phyloP scores from a whole-genome alignment of 1,140 invertebrate genomes.

The Spodoptera litura region DNA sequence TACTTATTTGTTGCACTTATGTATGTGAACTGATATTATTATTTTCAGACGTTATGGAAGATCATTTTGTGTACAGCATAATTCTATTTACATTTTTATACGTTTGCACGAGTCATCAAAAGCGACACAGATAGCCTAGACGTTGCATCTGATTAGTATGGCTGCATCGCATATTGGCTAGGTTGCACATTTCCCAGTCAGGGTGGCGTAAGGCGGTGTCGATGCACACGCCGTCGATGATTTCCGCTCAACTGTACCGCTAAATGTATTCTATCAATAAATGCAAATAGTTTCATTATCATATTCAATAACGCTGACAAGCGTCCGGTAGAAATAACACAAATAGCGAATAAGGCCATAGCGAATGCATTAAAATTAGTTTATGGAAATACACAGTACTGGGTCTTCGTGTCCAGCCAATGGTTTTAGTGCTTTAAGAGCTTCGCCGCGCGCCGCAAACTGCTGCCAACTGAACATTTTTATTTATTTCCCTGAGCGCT shows the following conservation, averaged over 20 bases:
- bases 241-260: constrained; percentile 40
- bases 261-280: constrained; percentile 38
- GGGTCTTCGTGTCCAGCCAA: neutral
- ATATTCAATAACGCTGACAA: constrained; percentile 48
- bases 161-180: constrained; percentile 1
- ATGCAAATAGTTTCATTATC: constrained; percentile 54
- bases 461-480: constrained; percentile 20
- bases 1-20: no score
- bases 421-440: constrained; percentile 17
- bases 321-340: constrained; percentile 15
- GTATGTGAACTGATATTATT: no score
- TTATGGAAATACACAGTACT: neutral
- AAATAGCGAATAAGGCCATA: constrained; percentile 16
- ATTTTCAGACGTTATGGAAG: no score
- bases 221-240: constrained; percentile 3
- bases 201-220: neutral
- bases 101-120: no score
- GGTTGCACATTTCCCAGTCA: constrained; percentile 11
- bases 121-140: no score
- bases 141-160: constrained; percentile 20
- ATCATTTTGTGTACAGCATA: no score
- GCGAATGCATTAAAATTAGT: constrained; percentile 22
- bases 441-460: neutral
- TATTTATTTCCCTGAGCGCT: neutral
- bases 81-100: no score